Percentiles rank a stretch among this genome's conserved stretches.
These are phyloP conservation scores for Ceratoteleas bidentatus DNA, from an alignment of 1,140 invertebrate species.

Conservation along the genomic window DNA sequence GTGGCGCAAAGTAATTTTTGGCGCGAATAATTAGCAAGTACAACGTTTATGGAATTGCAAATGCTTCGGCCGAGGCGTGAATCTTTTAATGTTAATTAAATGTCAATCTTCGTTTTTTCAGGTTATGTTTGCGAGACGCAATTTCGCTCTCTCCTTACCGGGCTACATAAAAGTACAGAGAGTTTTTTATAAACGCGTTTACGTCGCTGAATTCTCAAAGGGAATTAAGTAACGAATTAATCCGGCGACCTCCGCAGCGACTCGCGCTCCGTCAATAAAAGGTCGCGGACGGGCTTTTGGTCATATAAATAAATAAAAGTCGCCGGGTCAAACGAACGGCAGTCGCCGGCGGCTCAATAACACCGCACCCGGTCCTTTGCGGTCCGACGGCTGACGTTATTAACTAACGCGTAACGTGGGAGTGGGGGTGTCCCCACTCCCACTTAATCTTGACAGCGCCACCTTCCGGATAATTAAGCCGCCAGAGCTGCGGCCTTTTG, in stretches of 20 bases:
- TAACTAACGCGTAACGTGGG: too few species aligned
- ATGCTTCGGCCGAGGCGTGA: too few species aligned
- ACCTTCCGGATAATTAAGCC: slow-evolving; percentile 19
- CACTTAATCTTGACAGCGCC: too few species aligned
- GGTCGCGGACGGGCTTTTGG: background rate
- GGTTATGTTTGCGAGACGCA: too few species aligned
- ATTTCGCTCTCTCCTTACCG: too few species aligned
- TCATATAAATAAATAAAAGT: slow-evolving; percentile 32
- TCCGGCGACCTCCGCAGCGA: background rate
- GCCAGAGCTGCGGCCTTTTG: slow-evolving; percentile 10
- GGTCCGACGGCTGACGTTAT: slow-evolving; percentile 5
- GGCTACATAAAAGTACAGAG: background rate
- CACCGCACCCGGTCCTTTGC: slow-evolving; percentile 10
- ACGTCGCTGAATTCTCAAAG: background rate
- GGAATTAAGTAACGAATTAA: slow-evolving; percentile 3
- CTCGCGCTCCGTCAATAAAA: slow-evolving; percentile 6
- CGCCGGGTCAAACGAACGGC: slow-evolving; percentile 16
- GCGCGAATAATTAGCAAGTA: too few species aligned
- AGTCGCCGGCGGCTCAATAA: slow-evolving; percentile 15
- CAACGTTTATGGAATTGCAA: too few species aligned
- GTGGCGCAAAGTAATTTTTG: too few species aligned
- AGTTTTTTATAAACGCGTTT: too few species aligned
- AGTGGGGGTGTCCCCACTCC: too few species aligned
- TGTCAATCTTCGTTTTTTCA: too few species aligned
- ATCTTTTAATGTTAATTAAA: too few species aligned